These are phyloP conservation scores for Nasua narica DNA, from an alignment of 2,797 vertebrate species.

Conservation along the genomic window DNA sequence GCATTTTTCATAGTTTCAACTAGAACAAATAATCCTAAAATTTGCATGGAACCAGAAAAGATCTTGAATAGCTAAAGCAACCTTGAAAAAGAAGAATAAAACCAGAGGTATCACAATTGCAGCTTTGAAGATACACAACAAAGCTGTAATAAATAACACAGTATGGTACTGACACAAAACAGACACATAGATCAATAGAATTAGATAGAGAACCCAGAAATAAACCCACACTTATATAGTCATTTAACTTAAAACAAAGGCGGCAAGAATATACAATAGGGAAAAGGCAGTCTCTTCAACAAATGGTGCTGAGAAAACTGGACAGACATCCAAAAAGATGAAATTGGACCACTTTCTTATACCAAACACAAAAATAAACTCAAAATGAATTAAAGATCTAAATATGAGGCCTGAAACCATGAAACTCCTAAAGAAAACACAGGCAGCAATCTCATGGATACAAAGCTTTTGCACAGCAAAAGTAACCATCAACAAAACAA, in stretches of 20 bases:
- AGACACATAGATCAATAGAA: not conserved
- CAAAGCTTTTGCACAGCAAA: not conserved
- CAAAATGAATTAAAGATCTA: not conserved
- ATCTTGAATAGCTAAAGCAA: not conserved
- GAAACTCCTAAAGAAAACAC: not conserved
- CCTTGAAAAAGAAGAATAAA: not conserved
- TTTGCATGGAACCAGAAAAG: not conserved
- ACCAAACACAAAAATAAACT: not conserved
- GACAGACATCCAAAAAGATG: not conserved
- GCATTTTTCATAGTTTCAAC: not conserved
- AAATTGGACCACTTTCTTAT: not conserved
- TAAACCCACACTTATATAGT: not conserved
- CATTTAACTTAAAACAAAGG: not conserved
- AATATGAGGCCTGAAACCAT: not conserved
- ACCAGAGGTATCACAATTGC: not conserved
- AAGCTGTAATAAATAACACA: not conserved
- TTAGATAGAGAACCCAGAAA: not conserved
- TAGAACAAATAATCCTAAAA: not conserved
- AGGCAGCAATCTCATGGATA: not conserved
- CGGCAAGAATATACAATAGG: not conserved
- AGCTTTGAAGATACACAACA: not conserved
- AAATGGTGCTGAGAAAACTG: not conserved
- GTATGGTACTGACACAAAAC: not conserved
- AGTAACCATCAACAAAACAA: not conserved
- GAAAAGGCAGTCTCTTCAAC: not conserved